Evolutionary conservation across 2,888 invertebrate species (phyloP), one percentile per base, ranked within the genome.

Genomic region (Lacanobia oleracea): DNA sequence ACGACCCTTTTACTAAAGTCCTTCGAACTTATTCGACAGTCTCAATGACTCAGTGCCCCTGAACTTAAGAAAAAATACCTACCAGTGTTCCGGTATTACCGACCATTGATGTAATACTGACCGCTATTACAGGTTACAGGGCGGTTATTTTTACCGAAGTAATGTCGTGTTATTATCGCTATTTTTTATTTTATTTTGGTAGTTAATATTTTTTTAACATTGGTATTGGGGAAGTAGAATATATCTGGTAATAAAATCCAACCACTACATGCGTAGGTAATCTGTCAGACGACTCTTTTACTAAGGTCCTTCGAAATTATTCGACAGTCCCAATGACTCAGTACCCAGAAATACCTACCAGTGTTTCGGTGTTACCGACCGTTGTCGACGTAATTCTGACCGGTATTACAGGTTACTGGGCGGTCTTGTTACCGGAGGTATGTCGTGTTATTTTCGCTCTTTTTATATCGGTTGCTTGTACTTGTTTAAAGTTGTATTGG

Each of bases 21-120:
- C 59, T 64, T 60, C 14, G 14, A 33, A 12, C 5, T 51, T 64
- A 68, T 53, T 43, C 21, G 9, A 63, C 50, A 48, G 16, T 76
- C 21, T 33, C 60, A 77, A 82, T 77, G 69, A 56, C 63, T 68
- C 77, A 62, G 33, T 62, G 50, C 27, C 78, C 77, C 65, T 78
- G 78, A 70, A 57, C 57, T 77, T 78, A 57, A 27, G 33, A 67
- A 50, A 40, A 27, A 53, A 62, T 50, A 27, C 37, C 16, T 8
- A 4, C 48, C n/a, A 59, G 23, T 56, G 12, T 81, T 77, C 82
- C 77, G 82, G 77, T 48, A 57, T 61, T 51, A 8, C 10, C 27
- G 50, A 18, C 37, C 18, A 40, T 37, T 23, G 40, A 8, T 2
- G 51, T 63, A 50, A 62, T 53, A 56, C 33, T 43, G 12, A 76